phyloP scores from a whole-genome alignment of 2,797 vertebrate species.

The Neosilurus mollespiculum region DNA sequence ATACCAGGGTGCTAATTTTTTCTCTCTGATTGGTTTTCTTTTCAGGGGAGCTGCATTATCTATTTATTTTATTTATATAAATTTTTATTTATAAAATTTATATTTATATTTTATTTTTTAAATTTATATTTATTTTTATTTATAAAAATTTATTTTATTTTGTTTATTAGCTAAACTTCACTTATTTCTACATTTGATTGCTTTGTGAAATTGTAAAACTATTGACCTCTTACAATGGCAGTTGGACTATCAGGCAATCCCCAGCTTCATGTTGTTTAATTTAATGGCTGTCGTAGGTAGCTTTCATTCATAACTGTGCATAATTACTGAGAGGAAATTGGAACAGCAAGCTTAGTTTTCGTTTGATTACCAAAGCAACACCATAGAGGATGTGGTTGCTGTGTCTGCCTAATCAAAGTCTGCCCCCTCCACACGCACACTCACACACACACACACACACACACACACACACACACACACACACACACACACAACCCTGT shows the following conservation, averaged over 20 bases:
- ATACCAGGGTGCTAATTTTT: no score
- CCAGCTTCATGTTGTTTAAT: conserved; percentile 40
- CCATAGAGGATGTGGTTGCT: conserved; percentile 42
- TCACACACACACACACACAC: conserved; percentile 20
- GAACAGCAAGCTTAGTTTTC: conserved; percentile 46
- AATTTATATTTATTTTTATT: no score
- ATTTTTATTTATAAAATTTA: no score
- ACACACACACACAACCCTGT: conserved; percentile 4
- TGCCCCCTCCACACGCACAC: conserved; percentile 26
- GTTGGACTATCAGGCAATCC: conserved; percentile 43
- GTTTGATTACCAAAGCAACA: conserved; percentile 50
- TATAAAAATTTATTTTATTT: no score
- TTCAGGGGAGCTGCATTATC: no score
- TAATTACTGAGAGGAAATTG: conserved; percentile 54
- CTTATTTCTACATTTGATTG: conserved; percentile 11
- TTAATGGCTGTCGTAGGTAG: conserved; percentile 47
- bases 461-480: conserved; percentile 8
- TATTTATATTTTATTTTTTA: no score
- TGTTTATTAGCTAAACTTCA: background rate
- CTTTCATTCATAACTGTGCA: conserved; percentile 55
- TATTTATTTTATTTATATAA: no score
- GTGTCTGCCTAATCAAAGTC: conserved; percentile 50
- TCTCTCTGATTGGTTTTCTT: no score
- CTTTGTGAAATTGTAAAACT: conserved; percentile 11
- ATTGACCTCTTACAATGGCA: conserved; percentile 26